Evolutionary conservation across 2,888 invertebrate species (phyloP), one percentile per base, ranked within the genome.

Genomic region (Cantharis lateralis): DNA sequence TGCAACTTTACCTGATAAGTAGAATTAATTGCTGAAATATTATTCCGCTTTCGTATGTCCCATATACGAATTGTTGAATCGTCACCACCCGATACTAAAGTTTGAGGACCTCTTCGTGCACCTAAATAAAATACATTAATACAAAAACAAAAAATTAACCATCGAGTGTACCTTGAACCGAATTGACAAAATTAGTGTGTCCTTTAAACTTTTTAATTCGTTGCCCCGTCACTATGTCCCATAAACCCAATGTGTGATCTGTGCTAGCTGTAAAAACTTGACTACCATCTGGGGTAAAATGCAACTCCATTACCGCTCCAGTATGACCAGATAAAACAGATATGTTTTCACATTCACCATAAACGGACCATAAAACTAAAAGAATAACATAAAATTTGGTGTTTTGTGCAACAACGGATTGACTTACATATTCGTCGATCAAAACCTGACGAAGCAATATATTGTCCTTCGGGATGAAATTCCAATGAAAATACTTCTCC

Each of bases 281-380:
- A n/a, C 92, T 89, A 0, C 96, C 97, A 78, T 95, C 96, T 0
- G 95, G 93, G 1, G 94, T 95, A 85, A 96, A 96, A 86, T 95
- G 95, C 10, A 99, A 89, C 87, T 99, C 98, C 93, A 98, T 94
- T 1, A 99, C 91, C 1, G 98, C 97, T 1, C 99, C 99, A 0
- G 95, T 95, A 88, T 99, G 99, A 0, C 98, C 98, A 15, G 93
- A 92, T 92, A 99, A 93, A 16, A 95, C 93, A 84, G 96, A 95
- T 81, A 98, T 93, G 87, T 99, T 99, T 85, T 99, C 98, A 88
- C 99, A 99, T 86, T 99, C 98, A 0, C 97, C 99, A 85, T 97
- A 98, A 0, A 98, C 97, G 87, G 95, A 96, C 99, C 99, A 99
- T 80, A 99, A 89, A 88, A 93, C 95, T 95, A 86, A 74, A 90